phyloP scores from a whole-genome alignment of 2,797 vertebrate genomes.

The Notolepis coatsorum region DNA sequence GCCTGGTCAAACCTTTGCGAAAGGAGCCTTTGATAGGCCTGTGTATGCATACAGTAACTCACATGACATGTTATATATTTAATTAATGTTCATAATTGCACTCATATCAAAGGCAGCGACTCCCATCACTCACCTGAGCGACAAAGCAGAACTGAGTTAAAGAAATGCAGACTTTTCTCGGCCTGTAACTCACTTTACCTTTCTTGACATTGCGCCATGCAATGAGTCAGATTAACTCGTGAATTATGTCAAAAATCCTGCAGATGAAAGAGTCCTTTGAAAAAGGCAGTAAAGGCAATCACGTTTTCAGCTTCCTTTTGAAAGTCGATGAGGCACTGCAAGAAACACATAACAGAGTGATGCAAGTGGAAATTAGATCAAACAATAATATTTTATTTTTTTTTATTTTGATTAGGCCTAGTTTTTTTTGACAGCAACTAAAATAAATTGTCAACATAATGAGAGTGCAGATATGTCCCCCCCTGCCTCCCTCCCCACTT shows the following conservation, averaged over 20 bases:
- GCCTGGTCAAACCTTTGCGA: not conserved
- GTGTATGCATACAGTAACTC: not conserved
- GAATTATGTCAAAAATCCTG: conserved; percentile 66
- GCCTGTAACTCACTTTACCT: conserved; percentile 66
- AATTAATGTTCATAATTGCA: conserved; percentile 4
- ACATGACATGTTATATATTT: not conserved
- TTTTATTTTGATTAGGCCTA: conserved; percentile 73
- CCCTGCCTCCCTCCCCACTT: conserved; percentile 36
- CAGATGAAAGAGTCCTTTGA: conserved; percentile 79
- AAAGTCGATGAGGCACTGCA: conserved; percentile 52
- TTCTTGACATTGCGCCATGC: conserved; percentile 55
- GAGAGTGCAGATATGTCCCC: conserved; percentile 51
- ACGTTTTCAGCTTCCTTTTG: conserved; percentile 59
- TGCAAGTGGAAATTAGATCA: conserved; percentile 67
- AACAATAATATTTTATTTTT: conserved; percentile 73
- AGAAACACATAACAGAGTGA: conserved; percentile 44
- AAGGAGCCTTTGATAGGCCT: not conserved
- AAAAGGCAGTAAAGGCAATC: conserved; percentile 66
- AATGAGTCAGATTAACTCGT: conserved; percentile 62
- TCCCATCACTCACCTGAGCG: not conserved
- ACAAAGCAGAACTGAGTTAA: conserved; percentile 12
- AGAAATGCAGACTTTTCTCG: conserved; percentile 59
- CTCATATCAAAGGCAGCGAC: conserved; percentile 1
- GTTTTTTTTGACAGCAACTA: conserved; percentile 72
- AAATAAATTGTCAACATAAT: conserved; percentile 79